A percentile compares a stretch with the other conserved stretches of the same genome.
Conservation (phyloP, 2,888 invertebrate genomes). For the Unio delphinus region DNA sequence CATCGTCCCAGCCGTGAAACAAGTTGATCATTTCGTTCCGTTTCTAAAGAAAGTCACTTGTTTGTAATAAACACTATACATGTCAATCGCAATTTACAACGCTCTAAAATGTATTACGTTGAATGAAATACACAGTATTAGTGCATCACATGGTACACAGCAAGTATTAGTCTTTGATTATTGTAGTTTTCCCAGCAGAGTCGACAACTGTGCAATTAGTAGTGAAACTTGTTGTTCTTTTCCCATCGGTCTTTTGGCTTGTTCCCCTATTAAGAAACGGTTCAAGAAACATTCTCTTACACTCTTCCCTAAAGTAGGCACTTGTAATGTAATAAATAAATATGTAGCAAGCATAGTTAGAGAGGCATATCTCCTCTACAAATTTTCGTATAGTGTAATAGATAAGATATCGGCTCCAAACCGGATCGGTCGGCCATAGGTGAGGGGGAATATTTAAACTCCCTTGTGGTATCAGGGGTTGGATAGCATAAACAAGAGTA, state of each 20-base stretch:
- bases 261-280: no score
- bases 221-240: no score
- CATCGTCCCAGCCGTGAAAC: no score
- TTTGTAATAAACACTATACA: no score
- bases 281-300: constrained; percentile 22
- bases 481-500: constrained; percentile 62
- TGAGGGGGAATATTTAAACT: constrained; percentile 24
- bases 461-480: constrained; percentile 45
- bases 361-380: constrained; percentile 61
- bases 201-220: constrained; percentile 2
- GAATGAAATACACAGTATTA: no score
- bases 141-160: no score
- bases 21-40: no score
- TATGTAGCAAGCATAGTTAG: constrained; percentile 67
- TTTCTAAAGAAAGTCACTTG: no score
- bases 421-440: constrained; percentile 39
- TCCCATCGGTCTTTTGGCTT: no score
- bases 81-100: no score
- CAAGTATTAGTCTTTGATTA: neutral
- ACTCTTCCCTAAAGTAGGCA: constrained; percentile 58
- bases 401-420: constrained; percentile 58
- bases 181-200: constrained; percentile 4
- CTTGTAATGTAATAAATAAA: constrained; percentile 68
- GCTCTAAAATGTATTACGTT: no score
- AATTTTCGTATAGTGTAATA: constrained; percentile 52